These are phyloP conservation scores for Argyrosomus regius DNA, from an alignment of 2,797 vertebrate species.

Conservation along the genomic window DNA sequence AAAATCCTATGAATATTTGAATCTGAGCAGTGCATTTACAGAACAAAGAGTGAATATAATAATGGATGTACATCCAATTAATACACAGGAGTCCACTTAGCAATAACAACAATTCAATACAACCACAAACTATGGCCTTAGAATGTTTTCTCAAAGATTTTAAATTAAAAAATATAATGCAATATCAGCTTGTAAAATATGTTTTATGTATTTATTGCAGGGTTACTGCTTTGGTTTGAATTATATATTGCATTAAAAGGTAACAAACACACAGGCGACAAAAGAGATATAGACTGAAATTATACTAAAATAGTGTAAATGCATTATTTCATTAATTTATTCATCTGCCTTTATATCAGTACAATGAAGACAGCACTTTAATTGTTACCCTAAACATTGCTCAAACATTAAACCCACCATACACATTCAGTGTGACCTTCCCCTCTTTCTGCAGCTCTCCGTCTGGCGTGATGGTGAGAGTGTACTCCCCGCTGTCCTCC, in stretches of 20 bases:
- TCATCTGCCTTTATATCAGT: background rate
- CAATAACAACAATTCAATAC: background rate
- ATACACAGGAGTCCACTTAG: background rate
- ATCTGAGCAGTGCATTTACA: background rate
- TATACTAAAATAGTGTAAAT: background rate
- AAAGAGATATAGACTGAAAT: background rate
- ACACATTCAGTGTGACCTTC: slow-evolving; percentile 64
- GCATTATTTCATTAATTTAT: background rate
- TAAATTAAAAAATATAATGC: background rate
- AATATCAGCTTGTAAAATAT: background rate
- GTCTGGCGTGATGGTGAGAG: slow-evolving; percentile 55
- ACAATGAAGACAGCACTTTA: background rate
- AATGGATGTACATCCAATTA: background rate
- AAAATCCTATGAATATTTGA: background rate
- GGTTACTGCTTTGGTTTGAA: background rate
- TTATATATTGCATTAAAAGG: background rate
- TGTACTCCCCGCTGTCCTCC: slow-evolving; percentile 74
- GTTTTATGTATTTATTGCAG: background rate
- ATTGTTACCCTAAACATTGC: too few relatives aligned
- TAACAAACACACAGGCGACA: background rate
- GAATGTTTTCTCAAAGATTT: background rate
- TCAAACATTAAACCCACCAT: slow-evolving; percentile 59
- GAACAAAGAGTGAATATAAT: background rate
- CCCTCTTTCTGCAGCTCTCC: slow-evolving; percentile 54
- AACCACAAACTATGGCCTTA: background rate